Conservation (phyloP, 2,797 vertebrate species). For the Delichon dasypus region DNA sequence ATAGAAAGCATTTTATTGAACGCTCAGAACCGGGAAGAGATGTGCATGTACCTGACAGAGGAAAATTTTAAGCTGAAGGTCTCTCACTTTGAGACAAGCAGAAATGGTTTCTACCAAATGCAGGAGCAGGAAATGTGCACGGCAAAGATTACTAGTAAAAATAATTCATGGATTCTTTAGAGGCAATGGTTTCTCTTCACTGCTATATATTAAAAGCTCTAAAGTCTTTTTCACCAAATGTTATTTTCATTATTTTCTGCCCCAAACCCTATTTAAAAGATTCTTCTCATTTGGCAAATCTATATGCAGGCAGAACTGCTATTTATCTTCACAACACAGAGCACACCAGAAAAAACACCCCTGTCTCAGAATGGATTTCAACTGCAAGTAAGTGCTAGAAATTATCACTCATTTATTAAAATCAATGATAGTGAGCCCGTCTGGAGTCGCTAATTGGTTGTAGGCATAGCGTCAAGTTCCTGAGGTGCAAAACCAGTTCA, state of each 20-base stretch:
- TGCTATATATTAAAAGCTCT: background rate
- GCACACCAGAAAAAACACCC: background rate
- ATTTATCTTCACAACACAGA: background rate
- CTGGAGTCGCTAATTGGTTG: conserved; percentile 16
- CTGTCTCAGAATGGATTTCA: background rate
- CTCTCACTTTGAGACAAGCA: background rate
- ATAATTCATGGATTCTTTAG: background rate
- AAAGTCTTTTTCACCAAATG: background rate
- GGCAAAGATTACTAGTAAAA: background rate
- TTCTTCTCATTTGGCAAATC: background rate
- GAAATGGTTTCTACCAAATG: background rate
- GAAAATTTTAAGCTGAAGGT: background rate
- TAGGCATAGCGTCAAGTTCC: background rate
- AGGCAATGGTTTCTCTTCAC: background rate
- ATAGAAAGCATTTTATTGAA: background rate
- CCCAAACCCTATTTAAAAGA: background rate
- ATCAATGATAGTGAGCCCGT: background rate
- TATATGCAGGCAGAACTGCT: background rate
- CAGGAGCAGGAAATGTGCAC: background rate
- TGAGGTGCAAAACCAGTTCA: background rate
- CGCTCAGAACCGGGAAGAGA: background rate
- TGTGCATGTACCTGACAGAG: background rate
- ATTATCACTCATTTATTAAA: conserved; percentile 8
- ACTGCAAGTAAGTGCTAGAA: conserved; percentile 15
- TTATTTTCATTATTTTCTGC: background rate